Percentiles rank a stretch among this genome's conserved stretches.
These are phyloP conservation scores for Microhierax caerulescens DNA, from an alignment of 2,797 vertebrate genomes.

Conservation along the genomic window DNA sequence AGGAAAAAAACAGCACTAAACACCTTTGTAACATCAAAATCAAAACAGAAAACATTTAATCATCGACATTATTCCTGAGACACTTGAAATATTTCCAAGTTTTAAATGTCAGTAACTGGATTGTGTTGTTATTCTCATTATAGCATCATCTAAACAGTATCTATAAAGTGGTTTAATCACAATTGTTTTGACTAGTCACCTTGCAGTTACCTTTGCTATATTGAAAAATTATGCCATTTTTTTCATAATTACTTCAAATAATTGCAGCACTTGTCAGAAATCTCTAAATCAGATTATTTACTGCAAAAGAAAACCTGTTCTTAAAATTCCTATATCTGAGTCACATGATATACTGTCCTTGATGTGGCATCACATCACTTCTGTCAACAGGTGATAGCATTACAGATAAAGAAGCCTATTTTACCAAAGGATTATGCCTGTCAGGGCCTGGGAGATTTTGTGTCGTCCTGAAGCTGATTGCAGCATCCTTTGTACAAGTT, in stretches of 20 bases:
- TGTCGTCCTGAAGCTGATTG: constrained; percentile 50
- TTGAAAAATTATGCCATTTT: constrained; percentile 67
- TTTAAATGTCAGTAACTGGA: constrained; percentile 35
- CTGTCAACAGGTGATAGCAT: constrained; percentile 61
- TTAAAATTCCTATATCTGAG: background rate
- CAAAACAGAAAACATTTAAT: background rate
- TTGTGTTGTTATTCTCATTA: constrained; percentile 37
- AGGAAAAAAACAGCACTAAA: background rate
- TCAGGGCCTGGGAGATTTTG: constrained; percentile 61
- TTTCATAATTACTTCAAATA: constrained; percentile 62
- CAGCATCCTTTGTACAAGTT: constrained; percentile 45
- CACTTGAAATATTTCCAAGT: constrained; percentile 17
- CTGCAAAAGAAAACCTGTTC: constrained; percentile 28
- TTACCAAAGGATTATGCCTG: constrained; percentile 71
- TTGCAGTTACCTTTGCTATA: constrained; percentile 59
- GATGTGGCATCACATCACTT: constrained; percentile 56
- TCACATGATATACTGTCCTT: constrained; percentile 49
- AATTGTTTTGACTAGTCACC: constrained; percentile 67
- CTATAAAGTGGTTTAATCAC: constrained; percentile 45
- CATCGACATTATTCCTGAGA: background rate
- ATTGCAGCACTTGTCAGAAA: constrained; percentile 62
- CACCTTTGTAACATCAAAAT: background rate
- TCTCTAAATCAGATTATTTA: constrained; percentile 55
- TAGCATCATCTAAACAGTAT: constrained; percentile 19
- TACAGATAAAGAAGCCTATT: constrained; percentile 67